Evolutionary conservation across 2,797 vertebrate species (phyloP), one percentile per base, ranked within the genome.

Genomic region (Hypotaenidia philippensis): DNA sequence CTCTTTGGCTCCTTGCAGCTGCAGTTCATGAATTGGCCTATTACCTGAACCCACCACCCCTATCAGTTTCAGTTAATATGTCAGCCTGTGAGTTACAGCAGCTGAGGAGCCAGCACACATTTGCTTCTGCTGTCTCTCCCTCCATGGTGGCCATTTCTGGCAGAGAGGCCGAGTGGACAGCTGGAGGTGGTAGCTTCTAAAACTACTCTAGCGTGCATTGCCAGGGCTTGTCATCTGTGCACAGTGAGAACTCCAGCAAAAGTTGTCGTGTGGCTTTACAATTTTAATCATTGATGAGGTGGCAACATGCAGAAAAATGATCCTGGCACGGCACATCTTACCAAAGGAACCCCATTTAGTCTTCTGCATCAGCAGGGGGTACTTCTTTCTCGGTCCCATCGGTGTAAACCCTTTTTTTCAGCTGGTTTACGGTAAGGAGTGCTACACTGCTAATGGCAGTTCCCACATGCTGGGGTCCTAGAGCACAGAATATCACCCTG

Each of bases 191-290:
- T 75, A 93, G 80, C 83, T 89, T 89, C 90, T 88, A 41, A 78
- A 94, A 45, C 61, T 41, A 11, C 32, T 88, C 44, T 4, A 64
- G 74, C 0, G 1, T 55, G 69, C 50, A 4, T n/a, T 95, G 74
- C 94, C 90, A 95, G 83, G 45, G 61, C 66, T 72, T 81, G 21
- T 95, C 90, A 78, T 81, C 92, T 92, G 90, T 55, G 77, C 90
- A 41, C 26, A 53, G 53, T 10, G 53, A 94, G 57, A 75, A 68
- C 61, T 88, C 77, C 78, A 89, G 81, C 55, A 84, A 12, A 68
- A 86, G 76, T 44, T 86, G 32, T 11, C 64, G 60, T 0, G 0
- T 68, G 53, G 69, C 23, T 83, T 88, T 55, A 12, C 53, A 32
- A 3, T 69, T 83, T 60, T 47, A 52, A 34, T 34, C 1, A 1